Percentiles rank a stretch among this genome's conserved stretches.
phyloP scores from a whole-genome alignment of 2,888 invertebrate genomes.

The Drosophila anomelani region DNA sequence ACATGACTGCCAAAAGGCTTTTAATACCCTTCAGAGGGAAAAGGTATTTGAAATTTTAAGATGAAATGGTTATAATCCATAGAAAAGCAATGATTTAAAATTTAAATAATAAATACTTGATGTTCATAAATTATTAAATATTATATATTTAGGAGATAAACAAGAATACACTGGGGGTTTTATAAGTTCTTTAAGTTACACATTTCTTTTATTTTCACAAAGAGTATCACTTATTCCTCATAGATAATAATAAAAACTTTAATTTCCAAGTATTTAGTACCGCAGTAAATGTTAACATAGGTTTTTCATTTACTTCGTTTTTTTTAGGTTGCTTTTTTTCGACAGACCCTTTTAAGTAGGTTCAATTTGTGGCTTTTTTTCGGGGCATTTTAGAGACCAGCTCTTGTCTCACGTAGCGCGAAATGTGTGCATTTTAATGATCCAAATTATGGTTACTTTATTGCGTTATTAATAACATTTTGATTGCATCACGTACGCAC shows the following conservation, averaged over 20 bases:
- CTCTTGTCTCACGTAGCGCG: conserved; percentile 59
- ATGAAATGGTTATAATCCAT: not conserved
- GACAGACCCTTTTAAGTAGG: conserved; percentile 11
- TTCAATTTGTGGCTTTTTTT: conserved; percentile 14
- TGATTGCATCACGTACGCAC: conserved; percentile 77
- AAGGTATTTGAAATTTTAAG: not conserved
- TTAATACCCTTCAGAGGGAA: conserved; percentile 12
- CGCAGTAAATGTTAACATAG: conserved; percentile 23
- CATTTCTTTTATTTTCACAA: not conserved
- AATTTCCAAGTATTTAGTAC: conserved; percentile 14
- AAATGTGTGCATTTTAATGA: conserved; percentile 79
- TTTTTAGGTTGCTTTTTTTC: conserved; percentile 7
- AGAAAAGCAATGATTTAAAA: not conserved
- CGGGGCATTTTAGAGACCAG: conserved; percentile 12
- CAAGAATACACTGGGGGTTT: no score
- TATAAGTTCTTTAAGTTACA: not conserved
- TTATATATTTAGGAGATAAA: not conserved
- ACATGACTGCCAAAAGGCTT: conserved; percentile 43
- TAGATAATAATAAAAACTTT: not conserved
- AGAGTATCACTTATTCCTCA: not conserved
- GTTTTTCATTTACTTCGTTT: conserved; percentile 26
- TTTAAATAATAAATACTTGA: no score
- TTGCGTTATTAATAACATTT: conserved; percentile 78
- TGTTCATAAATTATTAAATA: not conserved
- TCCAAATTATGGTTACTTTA: conserved; percentile 77